Percentiles rank a stretch among this genome's conserved stretches.
phyloP scores from a whole-genome alignment of 2,888 invertebrate species.

The Drosophila buzzatii region DNA sequence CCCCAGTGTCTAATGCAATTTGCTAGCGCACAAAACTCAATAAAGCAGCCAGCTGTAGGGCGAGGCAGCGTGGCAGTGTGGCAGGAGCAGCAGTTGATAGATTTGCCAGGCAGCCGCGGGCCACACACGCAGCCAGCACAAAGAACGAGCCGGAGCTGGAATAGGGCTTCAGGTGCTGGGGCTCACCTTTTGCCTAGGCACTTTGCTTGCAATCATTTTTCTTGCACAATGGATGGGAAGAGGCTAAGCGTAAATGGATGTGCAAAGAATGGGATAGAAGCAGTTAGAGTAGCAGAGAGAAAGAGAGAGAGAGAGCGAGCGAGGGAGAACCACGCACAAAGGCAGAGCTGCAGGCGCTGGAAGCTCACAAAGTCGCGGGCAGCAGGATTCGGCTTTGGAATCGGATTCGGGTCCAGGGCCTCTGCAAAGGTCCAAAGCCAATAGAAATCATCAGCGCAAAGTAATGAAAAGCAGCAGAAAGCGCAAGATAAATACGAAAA shows the following conservation, averaged over 20 bases:
- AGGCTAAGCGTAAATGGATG: slow-evolving; percentile 29
- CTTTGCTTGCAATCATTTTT: slow-evolving; percentile 74
- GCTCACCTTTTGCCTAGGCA: slow-evolving; percentile 69
- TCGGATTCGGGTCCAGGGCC: slow-evolving; percentile 7
- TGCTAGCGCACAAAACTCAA: slow-evolving; percentile 74
- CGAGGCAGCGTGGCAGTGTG: background rate
- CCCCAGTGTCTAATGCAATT: slow-evolving; percentile 77
- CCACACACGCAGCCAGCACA: slow-evolving; percentile 66
- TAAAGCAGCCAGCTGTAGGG: slow-evolving; percentile 53
- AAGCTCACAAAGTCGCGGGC: slow-evolving; percentile 31
- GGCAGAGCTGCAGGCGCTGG: slow-evolving; percentile 51
- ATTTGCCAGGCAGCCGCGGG: slow-evolving; percentile 71
- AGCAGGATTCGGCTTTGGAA: slow-evolving; percentile 7
- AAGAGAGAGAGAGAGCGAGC: background rate
- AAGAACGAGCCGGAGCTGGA: slow-evolving; percentile 16
- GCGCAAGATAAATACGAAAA: slow-evolving; percentile 76
- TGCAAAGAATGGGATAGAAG: background rate
- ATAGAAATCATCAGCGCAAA: slow-evolving; percentile 66
- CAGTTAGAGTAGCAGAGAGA: background rate
- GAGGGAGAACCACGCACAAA: slow-evolving; percentile 44
- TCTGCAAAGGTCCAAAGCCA: slow-evolving; percentile 49
- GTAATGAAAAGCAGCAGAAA: slow-evolving; percentile 72
- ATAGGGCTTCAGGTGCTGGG: slow-evolving; percentile 29
- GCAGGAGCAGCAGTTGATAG: slow-evolving; percentile 58
- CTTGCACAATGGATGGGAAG: slow-evolving; percentile 40